phyloP scores from a whole-genome alignment of 2,113 vertebrate genomes.

The Ranitomeya imitator region DNA sequence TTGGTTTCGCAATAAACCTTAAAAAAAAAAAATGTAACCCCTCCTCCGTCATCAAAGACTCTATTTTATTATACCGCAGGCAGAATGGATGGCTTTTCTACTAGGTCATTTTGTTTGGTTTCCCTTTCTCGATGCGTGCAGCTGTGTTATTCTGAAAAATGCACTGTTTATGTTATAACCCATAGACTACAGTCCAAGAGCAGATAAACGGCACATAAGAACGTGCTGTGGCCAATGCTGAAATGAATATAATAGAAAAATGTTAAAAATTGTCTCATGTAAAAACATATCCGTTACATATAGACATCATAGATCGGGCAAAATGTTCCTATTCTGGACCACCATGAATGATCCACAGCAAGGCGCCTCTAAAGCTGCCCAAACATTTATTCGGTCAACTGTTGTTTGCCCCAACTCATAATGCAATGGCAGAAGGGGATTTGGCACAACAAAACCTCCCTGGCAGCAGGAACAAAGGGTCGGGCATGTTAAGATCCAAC shows the following conservation, averaged over 20 bases:
- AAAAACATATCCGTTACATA: neutral
- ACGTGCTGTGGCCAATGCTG: too few relatives aligned
- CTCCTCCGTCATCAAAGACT: neutral
- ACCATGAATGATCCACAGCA: neutral
- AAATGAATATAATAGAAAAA: neutral
- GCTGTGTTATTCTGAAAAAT: neutral
- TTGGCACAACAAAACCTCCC: too few relatives aligned
- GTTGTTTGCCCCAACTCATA: neutral
- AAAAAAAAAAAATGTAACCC: neutral
- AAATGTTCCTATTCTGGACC: neutral
- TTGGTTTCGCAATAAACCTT: conserved; percentile 24
- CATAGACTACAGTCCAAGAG: neutral
- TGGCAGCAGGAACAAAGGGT: too few relatives aligned
- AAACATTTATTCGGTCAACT: neutral
- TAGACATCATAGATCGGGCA: neutral
- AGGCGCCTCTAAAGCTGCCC: neutral
- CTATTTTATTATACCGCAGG: neutral
- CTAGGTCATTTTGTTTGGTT: neutral
- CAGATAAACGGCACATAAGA: neutral
- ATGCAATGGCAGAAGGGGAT: neutral
- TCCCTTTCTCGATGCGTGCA: neutral
- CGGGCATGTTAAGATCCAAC: too few relatives aligned
- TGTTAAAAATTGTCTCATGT: neutral
- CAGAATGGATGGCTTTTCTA: neutral
- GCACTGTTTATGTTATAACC: neutral